A percentile compares a stretch with the other conserved stretches of the same genome.
phyloP scores from a whole-genome alignment of 1,140 invertebrate species.

The Zaprionus vittiger region DNA sequence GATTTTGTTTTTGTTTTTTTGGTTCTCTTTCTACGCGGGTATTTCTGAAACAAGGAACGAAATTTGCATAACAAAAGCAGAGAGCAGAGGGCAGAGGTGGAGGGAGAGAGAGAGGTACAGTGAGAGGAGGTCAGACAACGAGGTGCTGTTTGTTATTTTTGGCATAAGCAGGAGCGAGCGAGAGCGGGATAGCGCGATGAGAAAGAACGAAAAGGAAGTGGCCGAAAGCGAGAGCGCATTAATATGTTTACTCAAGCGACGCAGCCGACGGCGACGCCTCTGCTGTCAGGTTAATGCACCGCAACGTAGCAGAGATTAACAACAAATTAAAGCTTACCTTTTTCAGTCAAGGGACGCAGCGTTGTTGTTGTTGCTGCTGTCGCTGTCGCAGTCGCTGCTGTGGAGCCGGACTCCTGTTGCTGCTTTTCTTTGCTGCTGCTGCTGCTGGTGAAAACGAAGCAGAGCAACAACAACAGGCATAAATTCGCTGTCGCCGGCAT shows the following conservation, averaged over 20 bases:
- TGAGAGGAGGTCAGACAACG: constrained; percentile 2
- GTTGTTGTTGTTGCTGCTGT: constrained; percentile 34
- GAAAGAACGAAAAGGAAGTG: constrained; percentile 20
- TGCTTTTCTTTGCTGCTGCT: constrained; percentile 52
- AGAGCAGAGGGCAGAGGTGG: background rate
- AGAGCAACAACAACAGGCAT: constrained; percentile 69
- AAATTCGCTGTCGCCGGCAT: constrained; percentile 76
- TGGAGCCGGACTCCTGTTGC: constrained; percentile 63
- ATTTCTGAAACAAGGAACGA: constrained; percentile 59
- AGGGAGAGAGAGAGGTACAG: background rate
- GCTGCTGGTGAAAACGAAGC: constrained; percentile 34
- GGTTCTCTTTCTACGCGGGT: constrained; percentile 17
- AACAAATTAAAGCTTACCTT: constrained; percentile 61
- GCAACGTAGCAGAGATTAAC: constrained; percentile 29
- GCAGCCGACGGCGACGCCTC: constrained; percentile 17
- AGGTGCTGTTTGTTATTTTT: constrained; percentile 69
- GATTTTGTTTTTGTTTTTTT: constrained; percentile 34
- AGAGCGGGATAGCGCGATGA: background rate
- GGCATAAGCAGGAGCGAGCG: constrained; percentile 46
- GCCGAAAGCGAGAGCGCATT: constrained; percentile 37
- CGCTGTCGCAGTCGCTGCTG: constrained; percentile 16
- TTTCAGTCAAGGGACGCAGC: constrained; percentile 57
- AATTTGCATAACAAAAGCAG: constrained; percentile 78
- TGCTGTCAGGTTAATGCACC: constrained; percentile 49
- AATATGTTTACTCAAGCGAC: constrained; percentile 48